Percentiles rank a stretch among this genome's conserved stretches.
These are phyloP conservation scores for Lasioglossum lativentre DNA, from an alignment of 2,888 invertebrate genomes.

Conservation along the genomic window DNA sequence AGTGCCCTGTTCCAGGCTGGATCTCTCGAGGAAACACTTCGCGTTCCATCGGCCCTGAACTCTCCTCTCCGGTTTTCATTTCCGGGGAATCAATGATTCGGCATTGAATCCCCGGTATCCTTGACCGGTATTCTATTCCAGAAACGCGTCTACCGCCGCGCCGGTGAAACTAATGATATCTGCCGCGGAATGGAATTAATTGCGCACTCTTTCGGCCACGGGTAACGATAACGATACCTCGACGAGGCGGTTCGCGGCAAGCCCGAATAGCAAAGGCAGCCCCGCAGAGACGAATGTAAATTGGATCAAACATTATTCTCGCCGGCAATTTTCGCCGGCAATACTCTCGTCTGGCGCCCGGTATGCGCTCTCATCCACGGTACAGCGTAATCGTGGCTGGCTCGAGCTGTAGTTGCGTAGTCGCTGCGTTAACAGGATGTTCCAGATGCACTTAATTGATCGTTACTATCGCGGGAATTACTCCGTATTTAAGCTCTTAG, in stretches of 20 bases:
- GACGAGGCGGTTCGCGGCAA: not conserved
- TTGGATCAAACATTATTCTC: constrained; percentile 34
- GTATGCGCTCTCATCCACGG: constrained; percentile 5
- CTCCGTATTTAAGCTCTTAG: constrained; percentile 31
- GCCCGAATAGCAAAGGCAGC: not conserved
- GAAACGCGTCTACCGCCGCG: no score
- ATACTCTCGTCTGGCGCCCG: not conserved
- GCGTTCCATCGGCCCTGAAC: not conserved
- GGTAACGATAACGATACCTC: not conserved
- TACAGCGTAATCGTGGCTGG: constrained; percentile 14
- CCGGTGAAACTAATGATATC: not conserved
- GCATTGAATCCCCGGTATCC: constrained; percentile 10
- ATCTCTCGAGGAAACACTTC: not conserved
- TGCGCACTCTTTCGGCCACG: not conserved
- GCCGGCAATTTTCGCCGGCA: constrained; percentile 30
- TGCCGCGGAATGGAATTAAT: not conserved
- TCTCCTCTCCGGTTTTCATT: not conserved
- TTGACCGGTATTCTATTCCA: not conserved
- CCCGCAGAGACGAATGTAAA: constrained; percentile 15
- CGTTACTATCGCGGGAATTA: constrained; percentile 39
- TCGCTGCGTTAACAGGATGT: constrained; percentile 49
- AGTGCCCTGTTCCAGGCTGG: not conserved
- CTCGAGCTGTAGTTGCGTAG: constrained; percentile 20
- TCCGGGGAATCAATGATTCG: constrained; percentile 17
- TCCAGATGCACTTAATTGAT: constrained; percentile 53